These are phyloP conservation scores for Ictalurus punctatus DNA, from an alignment of 2,113 vertebrate genomes.

Conservation along the genomic window DNA sequence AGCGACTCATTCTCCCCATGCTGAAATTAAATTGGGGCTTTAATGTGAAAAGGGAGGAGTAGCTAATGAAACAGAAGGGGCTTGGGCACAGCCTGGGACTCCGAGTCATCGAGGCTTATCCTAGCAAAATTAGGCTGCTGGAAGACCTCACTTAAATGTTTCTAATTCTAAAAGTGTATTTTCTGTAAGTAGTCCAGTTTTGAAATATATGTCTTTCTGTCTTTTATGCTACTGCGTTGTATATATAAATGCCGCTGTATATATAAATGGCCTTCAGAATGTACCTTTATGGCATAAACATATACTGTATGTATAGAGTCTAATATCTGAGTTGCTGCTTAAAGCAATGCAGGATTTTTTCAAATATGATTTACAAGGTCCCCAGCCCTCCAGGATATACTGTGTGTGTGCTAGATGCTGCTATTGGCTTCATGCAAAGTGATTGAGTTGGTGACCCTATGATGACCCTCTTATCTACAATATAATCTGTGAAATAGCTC, in stretches of 20 bases:
- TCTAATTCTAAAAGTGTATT: neutral
- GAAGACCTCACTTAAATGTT: slow-evolving; percentile 20
- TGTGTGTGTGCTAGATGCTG: slow-evolving; percentile 32
- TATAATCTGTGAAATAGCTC: slow-evolving; percentile 41
- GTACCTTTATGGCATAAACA: neutral
- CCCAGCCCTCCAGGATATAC: slow-evolving; percentile 13
- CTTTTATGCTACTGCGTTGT: neutral
- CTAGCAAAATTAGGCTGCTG: neutral
- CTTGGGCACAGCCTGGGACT: slow-evolving; percentile 55
- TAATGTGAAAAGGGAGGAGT: slow-evolving; percentile 58
- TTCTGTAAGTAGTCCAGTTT: neutral
- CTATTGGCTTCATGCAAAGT: slow-evolving; percentile 53
- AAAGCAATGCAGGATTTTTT: slow-evolving; percentile 7
- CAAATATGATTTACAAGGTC: slow-evolving; percentile 30
- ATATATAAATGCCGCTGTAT: neutral
- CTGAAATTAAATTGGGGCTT: slow-evolving; percentile 59
- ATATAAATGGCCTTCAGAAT: neutral
- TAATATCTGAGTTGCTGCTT: neutral
- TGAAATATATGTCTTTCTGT: neutral
- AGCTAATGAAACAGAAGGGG: slow-evolving; percentile 78
- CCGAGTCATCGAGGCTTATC: slow-evolving; percentile 49
- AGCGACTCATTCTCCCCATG: slow-evolving; percentile 37
- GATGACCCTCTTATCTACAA: slow-evolving; percentile 45
- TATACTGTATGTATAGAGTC: neutral
- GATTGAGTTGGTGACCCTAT: slow-evolving; percentile 48